Percentiles rank a stretch among this genome's conserved stretches.
These are phyloP conservation scores for Amazonetta brasiliensis DNA, from an alignment of 2,797 vertebrate genomes.

Conservation along the genomic window DNA sequence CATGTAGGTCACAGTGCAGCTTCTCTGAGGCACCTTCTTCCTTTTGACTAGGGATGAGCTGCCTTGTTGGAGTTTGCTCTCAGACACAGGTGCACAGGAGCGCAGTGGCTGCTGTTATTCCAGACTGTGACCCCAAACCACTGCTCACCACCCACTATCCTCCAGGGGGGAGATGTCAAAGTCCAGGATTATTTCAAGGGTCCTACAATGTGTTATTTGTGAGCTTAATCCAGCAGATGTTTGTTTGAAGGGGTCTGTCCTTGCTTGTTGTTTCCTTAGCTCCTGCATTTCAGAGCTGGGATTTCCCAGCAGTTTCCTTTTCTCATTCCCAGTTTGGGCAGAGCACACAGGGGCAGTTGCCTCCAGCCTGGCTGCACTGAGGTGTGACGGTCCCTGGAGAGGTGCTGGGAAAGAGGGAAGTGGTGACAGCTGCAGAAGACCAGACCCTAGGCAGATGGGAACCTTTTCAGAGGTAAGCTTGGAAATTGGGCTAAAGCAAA, in stretches of 20 bases:
- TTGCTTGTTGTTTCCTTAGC: background rate
- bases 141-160: background rate
- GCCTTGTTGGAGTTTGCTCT: background rate
- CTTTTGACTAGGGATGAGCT: background rate
- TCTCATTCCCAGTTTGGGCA: background rate
- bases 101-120: background rate
- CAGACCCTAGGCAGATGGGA: background rate
- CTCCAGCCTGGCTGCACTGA: background rate
- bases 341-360: background rate
- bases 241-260: background rate
- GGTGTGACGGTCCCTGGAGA: fast-evolving
- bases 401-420: background rate
- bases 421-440: background rate
- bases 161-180: background rate
- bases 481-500: background rate
- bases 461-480: background rate
- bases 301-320: background rate
- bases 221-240: background rate
- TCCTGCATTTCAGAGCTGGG: background rate
- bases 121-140: too few species aligned
- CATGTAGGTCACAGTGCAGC: background rate
- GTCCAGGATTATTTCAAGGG: background rate
- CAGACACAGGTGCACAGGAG: background rate
- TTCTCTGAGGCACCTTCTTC: background rate
- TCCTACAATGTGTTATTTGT: background rate